phyloP scores from a whole-genome alignment of 2,888 invertebrate genomes.

The Sepiola atlantica region DNA sequence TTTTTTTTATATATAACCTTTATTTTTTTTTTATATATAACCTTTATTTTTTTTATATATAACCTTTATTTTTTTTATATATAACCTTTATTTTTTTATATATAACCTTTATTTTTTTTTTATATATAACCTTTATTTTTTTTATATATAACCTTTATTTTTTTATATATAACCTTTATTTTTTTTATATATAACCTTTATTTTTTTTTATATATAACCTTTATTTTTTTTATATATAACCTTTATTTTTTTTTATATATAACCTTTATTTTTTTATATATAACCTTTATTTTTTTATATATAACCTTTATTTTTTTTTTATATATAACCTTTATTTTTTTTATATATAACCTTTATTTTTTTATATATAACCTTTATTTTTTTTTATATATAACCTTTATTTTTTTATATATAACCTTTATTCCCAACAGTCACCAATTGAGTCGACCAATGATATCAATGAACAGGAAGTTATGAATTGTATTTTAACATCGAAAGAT shows the following conservation, averaged over 20 bases:
- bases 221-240: not conserved
- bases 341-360: not conserved
- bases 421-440: conserved; percentile 81
- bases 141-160: not conserved
- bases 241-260: not conserved
- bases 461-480: conserved; percentile 82
- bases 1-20: not conserved
- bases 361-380: not conserved
- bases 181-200: not conserved
- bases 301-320: not conserved
- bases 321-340: not conserved
- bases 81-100: not conserved
- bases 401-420: not conserved
- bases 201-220: not conserved
- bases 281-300: not conserved
- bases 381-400: not conserved
- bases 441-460: conserved; percentile 88
- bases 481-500: conserved; percentile 90
- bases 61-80: not conserved
- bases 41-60: not conserved
- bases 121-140: not conserved
- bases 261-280: not conserved
- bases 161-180: not conserved
- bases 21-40: not conserved
- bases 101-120: not conserved